Evolutionary conservation across 2,113 vertebrate genomes (phyloP), one percentile per base, ranked within the genome.

Genomic region (Seriola aureovittata): DNA sequence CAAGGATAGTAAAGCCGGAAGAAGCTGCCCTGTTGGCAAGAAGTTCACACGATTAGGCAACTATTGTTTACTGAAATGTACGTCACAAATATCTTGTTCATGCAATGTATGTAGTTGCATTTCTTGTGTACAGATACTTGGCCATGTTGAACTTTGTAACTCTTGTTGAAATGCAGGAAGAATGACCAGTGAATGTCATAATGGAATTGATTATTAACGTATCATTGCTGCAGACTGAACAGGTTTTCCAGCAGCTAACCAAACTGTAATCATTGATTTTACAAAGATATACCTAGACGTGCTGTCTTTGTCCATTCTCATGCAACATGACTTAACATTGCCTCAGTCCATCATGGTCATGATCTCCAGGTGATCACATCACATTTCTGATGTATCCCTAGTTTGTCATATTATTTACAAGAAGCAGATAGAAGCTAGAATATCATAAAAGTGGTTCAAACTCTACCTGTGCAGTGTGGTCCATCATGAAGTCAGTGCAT

Each of bases 1-100:
- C 97, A 96, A 1, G 98, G 98, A 81, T 99, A 99, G 93, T 96
- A 99, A 1, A 99, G 92, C 21, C 97, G 96, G 78, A 99, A 90
- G 83, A 99, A 98, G 63, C 88, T 96, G 57, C 98, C 97, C 98
- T 99, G 79, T 55, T 17, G 32, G n/a, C 0, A 16, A 71, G 10
- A 17, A 13, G 7, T 8, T 12, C 21, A 48, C 29, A 44, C 25
- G 71, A 1, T 6, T 9, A 16, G 42, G 58, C 17, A 21, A 13
- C 32, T 7, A 38, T 7, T 12, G 2, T n/a, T 13, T 74, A 4
- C 11, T 17, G 16, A 16, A 7, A 25, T 36, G 9, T 29, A 42
- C 40, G 10, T 52, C 58, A 5, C 21, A 46, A 44, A 25, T 50
- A 65, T 17, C 46, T 46, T n/a, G 38, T 34, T 57, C 11, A 32